A percentile compares a stretch with the other conserved stretches of the same genome.
Conservation (phyloP, 2,797 vertebrate genomes). For the Sparus aurata region DNA sequence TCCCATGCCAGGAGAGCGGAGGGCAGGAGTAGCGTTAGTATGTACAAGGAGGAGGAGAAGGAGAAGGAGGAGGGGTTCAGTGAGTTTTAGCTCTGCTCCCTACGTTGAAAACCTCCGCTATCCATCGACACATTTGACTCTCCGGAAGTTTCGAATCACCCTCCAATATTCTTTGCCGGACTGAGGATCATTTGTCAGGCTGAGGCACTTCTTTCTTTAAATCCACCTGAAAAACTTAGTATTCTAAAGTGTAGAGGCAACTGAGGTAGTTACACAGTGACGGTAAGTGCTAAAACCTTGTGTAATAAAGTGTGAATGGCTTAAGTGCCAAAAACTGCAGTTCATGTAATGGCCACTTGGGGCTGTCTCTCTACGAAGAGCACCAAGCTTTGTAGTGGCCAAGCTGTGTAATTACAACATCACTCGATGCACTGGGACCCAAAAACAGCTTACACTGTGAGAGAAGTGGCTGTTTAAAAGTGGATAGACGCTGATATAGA, state of each 20-base stretch:
- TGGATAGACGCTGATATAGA: no score
- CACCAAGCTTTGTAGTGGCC: no score
- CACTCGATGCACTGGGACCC: no score
- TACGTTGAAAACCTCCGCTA: constrained; percentile 29
- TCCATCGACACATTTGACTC: constrained; percentile 32
- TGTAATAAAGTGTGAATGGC: no score
- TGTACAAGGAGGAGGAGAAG: constrained; percentile 36
- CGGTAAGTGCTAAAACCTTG: background rate
- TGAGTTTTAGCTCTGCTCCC: constrained; percentile 41
- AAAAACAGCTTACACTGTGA: no score
- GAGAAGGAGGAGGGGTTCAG: constrained; percentile 45
- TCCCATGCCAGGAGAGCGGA: constrained; percentile 69
- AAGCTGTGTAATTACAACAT: no score
- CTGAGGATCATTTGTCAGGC: background rate
- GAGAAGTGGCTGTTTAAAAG: no score
- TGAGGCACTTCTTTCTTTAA: background rate
- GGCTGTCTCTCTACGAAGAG: no score
- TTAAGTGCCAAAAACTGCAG: no score
- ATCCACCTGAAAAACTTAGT: background rate
- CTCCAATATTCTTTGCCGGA: background rate
- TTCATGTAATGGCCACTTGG: no score
- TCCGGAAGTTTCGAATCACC: background rate
- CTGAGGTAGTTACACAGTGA: background rate
- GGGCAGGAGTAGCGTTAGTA: constrained; percentile 49
- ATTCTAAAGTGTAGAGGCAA: background rate